Evolutionary conservation across 2,113 vertebrate genomes (phyloP), one percentile per base, ranked within the genome.

Genomic region (Diglossa brunneiventris): DNA sequence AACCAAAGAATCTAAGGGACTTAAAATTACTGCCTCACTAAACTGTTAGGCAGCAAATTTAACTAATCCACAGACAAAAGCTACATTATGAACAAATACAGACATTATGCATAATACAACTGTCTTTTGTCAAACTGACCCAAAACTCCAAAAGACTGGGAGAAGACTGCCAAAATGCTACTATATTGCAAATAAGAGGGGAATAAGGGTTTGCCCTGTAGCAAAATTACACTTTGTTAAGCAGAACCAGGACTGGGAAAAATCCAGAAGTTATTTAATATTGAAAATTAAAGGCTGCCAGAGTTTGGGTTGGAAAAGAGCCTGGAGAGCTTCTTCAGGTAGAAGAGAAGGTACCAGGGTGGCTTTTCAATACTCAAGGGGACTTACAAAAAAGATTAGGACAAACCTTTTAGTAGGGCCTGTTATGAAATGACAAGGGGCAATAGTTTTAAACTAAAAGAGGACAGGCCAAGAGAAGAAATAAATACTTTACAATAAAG

Each of bases 11-110:
- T 50, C 20, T 35, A 64, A 26, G 7, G 23, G 35, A 76, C 44
- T 74, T 77, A 59, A 41, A 80, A 56, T 20, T 59, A 87, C 41
- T 41, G 62, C 69, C 69, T 73, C 64, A 23, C 56, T 84, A 22
- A 93, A 77, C 49, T 42, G 52, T 39, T 77, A 63, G 2, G 11
- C 24, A 87, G 77, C 31, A 50, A 66, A 66, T 70, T 85, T 30
- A 90, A 62, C 69, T 93, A 92, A 90, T 58, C 59, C 75, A 85
- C 39, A 69, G 58, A 79, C 82, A 93, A 91, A 92, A 94, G 74
- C 66, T 52, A 33, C 39, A 44, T 91, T 87, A 87, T 50, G 61
- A 35, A 49, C 53, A 92, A 83, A 92, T 47, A 77, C 26, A 74
- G 68, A 80, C 22, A 20, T 15, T 11, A 52, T 30, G n/a, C 46